Evolutionary conservation across 2,113 vertebrate species (phyloP).

Genomic region (Panthera leo): DNA sequence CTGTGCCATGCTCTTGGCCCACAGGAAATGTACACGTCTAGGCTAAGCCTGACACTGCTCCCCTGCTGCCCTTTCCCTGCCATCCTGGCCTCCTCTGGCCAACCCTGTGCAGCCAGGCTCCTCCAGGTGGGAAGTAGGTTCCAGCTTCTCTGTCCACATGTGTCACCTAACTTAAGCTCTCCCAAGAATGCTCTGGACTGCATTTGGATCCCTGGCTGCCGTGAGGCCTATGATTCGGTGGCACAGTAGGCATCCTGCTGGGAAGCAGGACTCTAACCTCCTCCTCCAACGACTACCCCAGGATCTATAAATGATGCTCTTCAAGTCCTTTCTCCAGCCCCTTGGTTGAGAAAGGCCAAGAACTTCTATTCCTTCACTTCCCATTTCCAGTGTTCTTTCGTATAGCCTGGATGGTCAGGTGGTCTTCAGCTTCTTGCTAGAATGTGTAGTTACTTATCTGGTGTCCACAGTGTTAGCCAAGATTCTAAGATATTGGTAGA

Average conservation of each 20-base stretch:
- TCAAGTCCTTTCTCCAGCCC: background rate
- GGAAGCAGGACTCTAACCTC: too few relatives aligned
- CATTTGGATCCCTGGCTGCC: background rate
- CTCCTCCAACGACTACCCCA: background rate
- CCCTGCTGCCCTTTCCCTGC: background rate
- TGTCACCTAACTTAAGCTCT: background rate
- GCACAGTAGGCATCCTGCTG: background rate
- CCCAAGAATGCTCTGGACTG: background rate
- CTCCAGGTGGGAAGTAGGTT: background rate
- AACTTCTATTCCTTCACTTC: background rate
- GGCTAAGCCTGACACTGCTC: background rate
- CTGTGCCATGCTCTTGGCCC: too few relatives aligned
- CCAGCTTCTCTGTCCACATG: background rate
- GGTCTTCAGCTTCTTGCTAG: background rate
- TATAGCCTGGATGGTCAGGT: accelerated
- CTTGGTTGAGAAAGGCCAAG: background rate
- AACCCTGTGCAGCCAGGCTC: background rate
- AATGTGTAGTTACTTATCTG: background rate
- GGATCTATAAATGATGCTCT: background rate
- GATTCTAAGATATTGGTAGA: background rate
- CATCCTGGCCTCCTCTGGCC: background rate
- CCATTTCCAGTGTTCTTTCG: background rate
- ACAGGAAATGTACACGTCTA: background rate
- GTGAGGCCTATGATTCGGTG: background rate
- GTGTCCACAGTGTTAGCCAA: background rate